Evolutionary conservation across 2,797 vertebrate species (phyloP), one percentile per base, ranked within the genome.

Genomic region (Echeneis naucrates): DNA sequence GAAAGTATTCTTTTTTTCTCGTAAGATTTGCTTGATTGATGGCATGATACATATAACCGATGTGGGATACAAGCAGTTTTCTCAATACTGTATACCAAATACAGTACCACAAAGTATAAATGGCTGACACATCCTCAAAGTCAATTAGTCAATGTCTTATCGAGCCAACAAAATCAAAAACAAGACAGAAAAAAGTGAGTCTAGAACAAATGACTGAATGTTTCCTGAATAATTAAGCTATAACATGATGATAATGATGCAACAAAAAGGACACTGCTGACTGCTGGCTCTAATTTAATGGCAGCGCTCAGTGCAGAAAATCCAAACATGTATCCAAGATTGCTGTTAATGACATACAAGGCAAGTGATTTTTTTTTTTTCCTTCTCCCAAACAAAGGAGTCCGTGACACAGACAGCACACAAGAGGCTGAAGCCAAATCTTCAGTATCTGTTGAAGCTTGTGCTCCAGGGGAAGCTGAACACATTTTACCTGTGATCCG

Each of bases 221-320:
- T 40, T 24, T 50, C 6, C 33, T 30, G 13, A 1, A 24, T 37
- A 8, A 23, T 37, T 26, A 21, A n/a, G 38, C 6, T 23, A 4
- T 19, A 16, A 7, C 66, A 6, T 5, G 5, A 26, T 26, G 23
- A 16, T 1, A 0, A 56, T 12, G 35, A 38, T 17, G 26, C 12
- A 55, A 45, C 16, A 32, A 32, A 47, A 68, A 57, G 24, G 59
- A 44, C 45, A 67, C 33, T 23, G 48, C 27, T 57, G 55, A 50
- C 11, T 47, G 48, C 56, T 71, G 78, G 37, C 55, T 72, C 47
- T 17, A 21, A 72, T 54, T 38, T 23, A 50, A 53, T 70, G 30
- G 44, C 63, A 45, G 42, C 35, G 77, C 40, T 61, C 24, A 21
- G 24, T 24, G 33, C 35, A 78, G 17, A 17, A 61, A 59, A 62